These are phyloP conservation scores for Pangasius mekongensis DNA, from an alignment of 2,797 vertebrate species.

Conservation along the genomic window DNA sequence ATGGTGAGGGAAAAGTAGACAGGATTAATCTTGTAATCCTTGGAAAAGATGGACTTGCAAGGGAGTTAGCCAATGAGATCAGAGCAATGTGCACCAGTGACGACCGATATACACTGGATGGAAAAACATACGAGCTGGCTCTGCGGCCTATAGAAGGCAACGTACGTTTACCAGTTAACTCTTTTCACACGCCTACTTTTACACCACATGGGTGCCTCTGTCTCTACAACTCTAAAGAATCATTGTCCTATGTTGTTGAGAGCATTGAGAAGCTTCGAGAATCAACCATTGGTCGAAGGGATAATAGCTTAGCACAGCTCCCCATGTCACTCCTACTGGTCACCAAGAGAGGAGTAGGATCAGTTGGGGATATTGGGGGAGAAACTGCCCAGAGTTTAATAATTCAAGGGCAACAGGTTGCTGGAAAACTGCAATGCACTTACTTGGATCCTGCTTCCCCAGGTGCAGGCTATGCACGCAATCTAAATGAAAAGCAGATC, in stretches of 20 bases:
- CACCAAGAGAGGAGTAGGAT: slow-evolving; percentile 89
- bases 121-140: slow-evolving; percentile 91
- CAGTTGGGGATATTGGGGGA: slow-evolving; percentile 84
- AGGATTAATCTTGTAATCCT: slow-evolving; percentile 95
- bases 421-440: slow-evolving; percentile 86
- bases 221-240: slow-evolving; percentile 98
- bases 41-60: slow-evolving; percentile 92
- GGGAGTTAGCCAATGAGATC: slow-evolving; percentile 96
- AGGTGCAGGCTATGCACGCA: slow-evolving; percentile 89
- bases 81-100: slow-evolving; percentile 92
- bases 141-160: slow-evolving; percentile 97
- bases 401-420: slow-evolving; percentile 90
- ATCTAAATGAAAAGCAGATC: slow-evolving; percentile 92
- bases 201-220: slow-evolving; percentile 94
- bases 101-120: slow-evolving; percentile 90
- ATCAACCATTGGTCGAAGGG: slow-evolving; percentile 82
- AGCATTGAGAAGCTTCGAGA: slow-evolving; percentile 92
- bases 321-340: slow-evolving; percentile 88
- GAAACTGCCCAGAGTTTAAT: slow-evolving; percentile 93
- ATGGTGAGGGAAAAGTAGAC: slow-evolving; percentile 83
- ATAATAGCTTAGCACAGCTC: slow-evolving; percentile 82
- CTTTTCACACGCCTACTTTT: slow-evolving; percentile 94
- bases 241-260: slow-evolving; percentile 92
- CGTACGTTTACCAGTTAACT: slow-evolving; percentile 93
- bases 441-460: slow-evolving; percentile 90